Evolutionary conservation across 2,888 invertebrate species (phyloP), one percentile per base, ranked within the genome.

Genomic region (Eupithecia pulchellata): DNA sequence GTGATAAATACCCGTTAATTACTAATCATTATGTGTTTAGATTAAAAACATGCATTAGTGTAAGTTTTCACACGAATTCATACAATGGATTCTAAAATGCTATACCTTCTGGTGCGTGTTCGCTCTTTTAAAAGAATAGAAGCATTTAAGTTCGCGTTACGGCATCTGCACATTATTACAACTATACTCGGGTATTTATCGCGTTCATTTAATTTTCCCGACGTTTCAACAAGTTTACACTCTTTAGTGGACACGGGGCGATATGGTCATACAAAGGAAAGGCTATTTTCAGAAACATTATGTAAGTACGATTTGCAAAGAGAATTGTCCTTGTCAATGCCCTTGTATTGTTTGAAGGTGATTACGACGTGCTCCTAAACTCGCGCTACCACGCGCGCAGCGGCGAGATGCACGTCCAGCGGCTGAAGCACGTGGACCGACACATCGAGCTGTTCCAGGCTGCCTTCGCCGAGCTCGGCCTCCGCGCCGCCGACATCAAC

Each of bases 361-460:
- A 94, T 79, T 93, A 93, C 80, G 94, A 94, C 69, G 83, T 93
- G 17, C 80, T 92, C 2, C 90, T 92, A 85, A 93, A 94, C 83
- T 90, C 92, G 9, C 86, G 88, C 74, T 91, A 91, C 82, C 94
- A 94, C 80, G 85, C 93, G 5, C 90, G 93, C 29, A 93, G 92
- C 1, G 94, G 94, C 42, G 93, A 94, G 76, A 84, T 94, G 87
- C 92, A 88, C 72, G 86, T 94, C 27, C 91, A 94, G 78, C 87
- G 90, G 72, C 92, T 94, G 75, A 93, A 94, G 75, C 81, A 93
- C 76, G 81, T 84, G 2, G 94, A 94, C 80, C 85, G 87, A 25
- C 88, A 89, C 75, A 89, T 92, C 75, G 94, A 93, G 79, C 80
- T 89, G 32, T 91, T 94, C 74, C 82, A 89, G 2, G 83, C 86